Base-by-base conservation (phyloP, 2,888 invertebrate genomes). In the Physocephala rufipes region DNA sequence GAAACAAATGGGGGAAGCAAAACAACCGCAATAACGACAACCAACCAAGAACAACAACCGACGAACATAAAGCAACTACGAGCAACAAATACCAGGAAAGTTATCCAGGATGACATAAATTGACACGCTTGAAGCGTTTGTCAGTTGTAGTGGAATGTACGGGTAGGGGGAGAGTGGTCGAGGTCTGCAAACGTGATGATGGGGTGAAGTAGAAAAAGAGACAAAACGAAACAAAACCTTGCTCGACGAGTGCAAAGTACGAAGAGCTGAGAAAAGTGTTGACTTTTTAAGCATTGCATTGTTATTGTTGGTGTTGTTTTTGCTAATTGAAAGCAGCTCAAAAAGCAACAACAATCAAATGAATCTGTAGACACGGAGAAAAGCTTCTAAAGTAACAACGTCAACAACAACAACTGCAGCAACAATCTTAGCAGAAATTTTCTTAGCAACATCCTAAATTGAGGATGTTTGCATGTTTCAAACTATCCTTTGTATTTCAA, bases 241-340 rank as follows among this genome's bases (percentile, higher is more conserved):
- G 49, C 5, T 4, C 5, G n/a, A 49, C 49, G 49, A 49, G 13
- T 49, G 16, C 12, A 47, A 49, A 7, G 16, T 1, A 53, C 4
- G 19, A 53, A 53, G 55, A 21, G 53, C 53, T 53, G 28, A 28
- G 58, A 58, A 58, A 58, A 58, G n/a, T n/a, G n/a, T 26, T 26
- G 7, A 26, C 9, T 58, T 15, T 15, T 58, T 58, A 26, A 1
- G 19, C 53, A n/a, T 1, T 21, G 53, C 53, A 55, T 55, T 55
- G 53, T 55, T 55, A 21, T 55, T 21, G 4, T 55, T 55, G 1
- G 53, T 7, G 28, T 24, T 58, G 26, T 53, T 53, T 15, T 21
- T 53, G 53, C 53, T 58, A 28, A 58, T 61, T 61, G 16, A 61
- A 30, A 61, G 36, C 61, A n/a, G 61, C 43, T 59, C 43, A 36